Evolutionary conservation across 1,140 invertebrate genomes (phyloP).

Genomic region (Trichogramma pretiosum): DNA sequence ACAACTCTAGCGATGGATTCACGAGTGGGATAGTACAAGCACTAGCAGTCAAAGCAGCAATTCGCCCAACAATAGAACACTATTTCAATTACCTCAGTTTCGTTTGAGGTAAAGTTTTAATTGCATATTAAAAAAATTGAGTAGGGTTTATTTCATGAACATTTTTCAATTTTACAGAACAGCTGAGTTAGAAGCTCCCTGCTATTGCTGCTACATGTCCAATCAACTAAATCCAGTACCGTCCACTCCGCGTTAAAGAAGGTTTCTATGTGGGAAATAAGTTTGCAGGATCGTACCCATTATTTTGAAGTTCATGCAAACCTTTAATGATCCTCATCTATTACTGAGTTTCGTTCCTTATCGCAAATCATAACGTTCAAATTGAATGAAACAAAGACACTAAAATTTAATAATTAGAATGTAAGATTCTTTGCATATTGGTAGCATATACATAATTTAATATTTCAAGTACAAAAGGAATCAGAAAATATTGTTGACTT

Average conservation of each 20-base stretch:
- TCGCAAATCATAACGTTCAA: not conserved
- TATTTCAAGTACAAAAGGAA: no score
- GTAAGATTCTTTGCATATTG: slow-evolving; percentile 1
- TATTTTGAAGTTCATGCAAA: not conserved
- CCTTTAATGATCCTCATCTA: slow-evolving; percentile 6
- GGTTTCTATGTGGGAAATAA: no score
- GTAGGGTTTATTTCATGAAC: not conserved
- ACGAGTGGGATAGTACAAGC: not conserved
- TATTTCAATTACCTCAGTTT: not conserved
- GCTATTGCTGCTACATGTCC: slow-evolving; percentile 33
- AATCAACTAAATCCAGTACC: slow-evolving; percentile 37
- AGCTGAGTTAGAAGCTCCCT: slow-evolving; percentile 23
- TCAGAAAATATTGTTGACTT: no score
- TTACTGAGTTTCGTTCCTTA: slow-evolving; percentile 3
- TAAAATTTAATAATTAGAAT: slow-evolving; percentile 7
- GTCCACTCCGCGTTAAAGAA: slow-evolving; percentile 35
- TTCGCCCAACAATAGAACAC: not conserved
- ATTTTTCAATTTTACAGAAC: slow-evolving; percentile 21
- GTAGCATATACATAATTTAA: no score
- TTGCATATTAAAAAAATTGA: slow-evolving; percentile 2
- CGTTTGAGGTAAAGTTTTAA: slow-evolving; percentile 3
- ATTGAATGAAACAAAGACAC: slow-evolving; percentile 3
- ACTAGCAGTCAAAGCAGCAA: not conserved
- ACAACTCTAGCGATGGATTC: slow-evolving; percentile 29
- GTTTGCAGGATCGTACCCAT: slow-evolving; percentile 16